phyloP scores from a whole-genome alignment of 2,113 vertebrate species.

The Thalassarche chlororhynchos region DNA sequence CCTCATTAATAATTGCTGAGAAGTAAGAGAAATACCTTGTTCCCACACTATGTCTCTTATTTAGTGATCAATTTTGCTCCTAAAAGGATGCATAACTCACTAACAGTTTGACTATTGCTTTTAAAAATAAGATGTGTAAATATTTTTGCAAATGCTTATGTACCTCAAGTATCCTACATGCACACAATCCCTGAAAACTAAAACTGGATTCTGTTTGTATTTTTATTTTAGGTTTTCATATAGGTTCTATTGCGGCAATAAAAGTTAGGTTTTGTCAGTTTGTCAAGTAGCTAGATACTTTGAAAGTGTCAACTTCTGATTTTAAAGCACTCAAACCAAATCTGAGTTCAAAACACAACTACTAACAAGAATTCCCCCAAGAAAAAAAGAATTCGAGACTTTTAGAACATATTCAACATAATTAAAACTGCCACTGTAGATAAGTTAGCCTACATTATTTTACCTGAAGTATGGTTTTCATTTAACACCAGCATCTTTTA shows the following conservation, averaged over 20 bases:
- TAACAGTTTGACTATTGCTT: background rate
- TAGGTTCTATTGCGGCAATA: background rate
- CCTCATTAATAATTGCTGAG: conserved; percentile 18
- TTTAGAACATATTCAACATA: background rate
- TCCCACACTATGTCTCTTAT: background rate
- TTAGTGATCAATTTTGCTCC: background rate
- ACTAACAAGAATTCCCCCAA: background rate
- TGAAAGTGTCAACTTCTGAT: background rate
- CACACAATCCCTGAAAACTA: background rate
- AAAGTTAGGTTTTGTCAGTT: background rate
- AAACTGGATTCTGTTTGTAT: background rate
- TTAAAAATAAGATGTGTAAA: background rate
- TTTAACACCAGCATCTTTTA: background rate
- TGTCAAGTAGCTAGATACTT: background rate
- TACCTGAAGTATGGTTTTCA: background rate
- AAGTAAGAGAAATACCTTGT: background rate
- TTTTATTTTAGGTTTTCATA: background rate
- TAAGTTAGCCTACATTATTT: background rate
- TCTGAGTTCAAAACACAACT: background rate
- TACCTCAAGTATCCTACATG: background rate
- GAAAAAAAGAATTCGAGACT: background rate
- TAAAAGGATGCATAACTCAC: background rate
- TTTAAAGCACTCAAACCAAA: background rate
- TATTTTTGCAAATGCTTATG: background rate
- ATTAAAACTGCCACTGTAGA: background rate